Evolutionary conservation across 1,140 invertebrate genomes (phyloP).

Genomic region (Drosophila lacertosa): DNA sequence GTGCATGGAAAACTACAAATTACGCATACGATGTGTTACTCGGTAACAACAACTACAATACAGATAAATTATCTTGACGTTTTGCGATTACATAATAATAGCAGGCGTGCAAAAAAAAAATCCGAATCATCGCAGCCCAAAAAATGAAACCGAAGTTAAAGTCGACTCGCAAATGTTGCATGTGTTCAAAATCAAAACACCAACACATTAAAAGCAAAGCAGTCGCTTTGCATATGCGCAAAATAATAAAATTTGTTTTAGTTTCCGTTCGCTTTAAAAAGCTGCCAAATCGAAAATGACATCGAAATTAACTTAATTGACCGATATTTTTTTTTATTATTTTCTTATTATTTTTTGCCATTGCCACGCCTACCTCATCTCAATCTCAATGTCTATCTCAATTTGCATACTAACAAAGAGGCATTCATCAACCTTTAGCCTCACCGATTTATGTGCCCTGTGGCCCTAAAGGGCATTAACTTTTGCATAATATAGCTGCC

Average conservation of each 20-base stretch:
- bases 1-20: slow-evolving; percentile 77
- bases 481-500: not conserved
- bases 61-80: slow-evolving; percentile 66
- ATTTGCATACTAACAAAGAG: slow-evolving; percentile 20
- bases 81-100: slow-evolving; percentile 57
- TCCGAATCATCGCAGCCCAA: slow-evolving; percentile 30
- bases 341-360: not conserved
- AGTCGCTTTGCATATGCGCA: slow-evolving; percentile 46
- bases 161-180: slow-evolving; percentile 71
- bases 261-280: slow-evolving; percentile 51
- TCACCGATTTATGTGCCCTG: not conserved
- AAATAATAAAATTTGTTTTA: slow-evolving; percentile 72
- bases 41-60: slow-evolving; percentile 33
- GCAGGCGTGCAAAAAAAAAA: slow-evolving; percentile 44
- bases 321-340: slow-evolving; percentile 28
- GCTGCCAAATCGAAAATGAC: slow-evolving; percentile 74
- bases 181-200: slow-evolving; percentile 67
- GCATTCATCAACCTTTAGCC: not conserved
- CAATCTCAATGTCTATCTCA: not conserved
- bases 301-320: slow-evolving; percentile 68
- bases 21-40: slow-evolving; percentile 71
- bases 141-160: slow-evolving; percentile 34
- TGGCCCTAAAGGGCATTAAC: not conserved
- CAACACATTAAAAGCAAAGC: slow-evolving; percentile 12
- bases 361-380: slow-evolving; percentile 21